Evolutionary conservation across 2,113 vertebrate species (phyloP), one percentile per base, ranked within the genome.

Genomic region (Chaenocephalus aceratus): DNA sequence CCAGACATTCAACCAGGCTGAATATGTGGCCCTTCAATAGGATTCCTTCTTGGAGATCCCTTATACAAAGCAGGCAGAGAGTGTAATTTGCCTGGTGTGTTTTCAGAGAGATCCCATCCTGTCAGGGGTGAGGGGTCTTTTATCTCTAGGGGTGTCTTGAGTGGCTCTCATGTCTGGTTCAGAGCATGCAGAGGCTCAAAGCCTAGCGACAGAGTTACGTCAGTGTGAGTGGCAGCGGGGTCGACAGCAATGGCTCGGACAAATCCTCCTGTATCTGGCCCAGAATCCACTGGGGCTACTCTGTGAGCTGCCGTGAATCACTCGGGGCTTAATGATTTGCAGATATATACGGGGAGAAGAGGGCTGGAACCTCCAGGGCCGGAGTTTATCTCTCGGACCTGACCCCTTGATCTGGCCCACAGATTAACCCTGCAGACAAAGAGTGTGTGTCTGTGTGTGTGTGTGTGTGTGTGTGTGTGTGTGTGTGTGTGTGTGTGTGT

Each of bases 291-390:
- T n/a, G 66, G 79, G 74, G 73, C 73, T 58, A 14, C 63, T 66
- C 52, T 10, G 41, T n/a, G 21, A 87, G 82, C 80, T 60, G 84
- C 90, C 74, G 76, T 89, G 85, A 93, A 92, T 93, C 90, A 92
- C 84, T 82, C 84, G 60, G 61, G 89, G 90, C 85, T 93, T 93
- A 94, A 94, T 93, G 85, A 94, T 94, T 93, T 84, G 89, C 91
- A 94, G 94, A 90, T 85, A 90, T 21, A 21, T 73, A 64, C 69
- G 21, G 82, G 86, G 88, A 77, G 79, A 62, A 68, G 64, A 65
- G 71, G 54, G 49, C 70, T 80, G 76, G 79, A 87, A 85, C 75
- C 90, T 93, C 77, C 76, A 76, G 85, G 89, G 86, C 81, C 70
- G 21, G 83, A 86, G 89, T 91, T 95, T 94, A 94, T 94, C 94